phyloP scores from a whole-genome alignment of 2,888 invertebrate species.

The Leptinotarsa rubiginosa region DNA sequence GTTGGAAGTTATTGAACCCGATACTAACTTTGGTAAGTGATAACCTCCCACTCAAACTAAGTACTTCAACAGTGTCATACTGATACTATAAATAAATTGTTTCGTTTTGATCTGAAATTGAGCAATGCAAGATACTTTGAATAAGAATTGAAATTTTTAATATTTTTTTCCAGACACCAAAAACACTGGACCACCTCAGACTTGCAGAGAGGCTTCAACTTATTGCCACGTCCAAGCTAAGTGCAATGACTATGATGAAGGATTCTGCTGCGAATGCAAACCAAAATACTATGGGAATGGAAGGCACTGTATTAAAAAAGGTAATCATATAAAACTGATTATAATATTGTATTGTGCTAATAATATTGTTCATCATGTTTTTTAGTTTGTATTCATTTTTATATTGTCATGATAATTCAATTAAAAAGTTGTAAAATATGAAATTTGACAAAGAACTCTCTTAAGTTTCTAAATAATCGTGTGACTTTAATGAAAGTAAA shows the following conservation, averaged over 20 bases:
- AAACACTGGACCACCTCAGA: slow-evolving; percentile 29
- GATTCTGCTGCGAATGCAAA: slow-evolving; percentile 91
- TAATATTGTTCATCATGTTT: too few species aligned
- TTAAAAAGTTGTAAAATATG: too few species aligned
- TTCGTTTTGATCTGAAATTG: neutral
- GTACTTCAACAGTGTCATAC: neutral
- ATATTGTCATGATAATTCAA: too few species aligned
- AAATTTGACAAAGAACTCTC: too few species aligned
- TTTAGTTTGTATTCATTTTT: too few species aligned
- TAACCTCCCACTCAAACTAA: neutral
- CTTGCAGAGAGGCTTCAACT: slow-evolving; percentile 73
- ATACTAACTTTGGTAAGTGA: slow-evolving; percentile 61
- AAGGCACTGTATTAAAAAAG: slow-evolving; percentile 84
- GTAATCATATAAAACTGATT: slow-evolving; percentile 59
- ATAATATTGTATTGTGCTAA: too few species aligned
- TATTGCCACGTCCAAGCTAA: slow-evolving; percentile 85
- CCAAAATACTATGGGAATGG: slow-evolving; percentile 94
- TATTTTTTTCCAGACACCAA: slow-evolving; percentile 26
- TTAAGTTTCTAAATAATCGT: too few species aligned
- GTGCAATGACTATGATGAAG: slow-evolving; percentile 84
- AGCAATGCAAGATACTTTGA: neutral
- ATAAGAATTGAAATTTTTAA: neutral
- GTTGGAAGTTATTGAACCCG: slow-evolving; percentile 77
- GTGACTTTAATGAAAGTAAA: neutral
- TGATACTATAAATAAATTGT: neutral